phyloP scores from a whole-genome alignment of 2,888 invertebrate genomes.

The Molorchus minor region DNA sequence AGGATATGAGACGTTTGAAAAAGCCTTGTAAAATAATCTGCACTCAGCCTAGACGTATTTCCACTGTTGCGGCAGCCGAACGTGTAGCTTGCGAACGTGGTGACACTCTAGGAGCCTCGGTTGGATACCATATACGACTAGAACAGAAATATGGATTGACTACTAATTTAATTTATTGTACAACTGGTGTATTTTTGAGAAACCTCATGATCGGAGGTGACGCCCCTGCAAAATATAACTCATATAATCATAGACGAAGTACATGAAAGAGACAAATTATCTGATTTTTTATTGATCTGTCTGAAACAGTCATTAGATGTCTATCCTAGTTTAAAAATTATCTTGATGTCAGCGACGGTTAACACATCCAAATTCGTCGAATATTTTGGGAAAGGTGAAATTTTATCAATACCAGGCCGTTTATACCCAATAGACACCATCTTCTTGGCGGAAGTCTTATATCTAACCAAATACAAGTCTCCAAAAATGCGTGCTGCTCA shows the following conservation, averaged over 20 bases:
- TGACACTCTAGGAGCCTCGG: conserved; percentile 63
- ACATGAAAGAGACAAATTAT: conserved; percentile 92
- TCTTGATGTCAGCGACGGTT: conserved; percentile 96
- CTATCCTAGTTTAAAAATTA: conserved; percentile 77
- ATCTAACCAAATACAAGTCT: conserved; percentile 66
- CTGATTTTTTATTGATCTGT: conserved; percentile 91
- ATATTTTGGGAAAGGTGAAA: conserved; percentile 85
- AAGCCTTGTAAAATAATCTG: conserved; percentile 85
- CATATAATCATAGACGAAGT: conserved; percentile 94
- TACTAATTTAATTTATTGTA: conserved; percentile 88
- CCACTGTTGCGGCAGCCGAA: conserved; percentile 85
- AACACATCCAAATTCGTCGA: conserved; percentile 82
- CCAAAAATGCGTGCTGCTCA: conserved; percentile 39
- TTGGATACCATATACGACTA: conserved; percentile 85
- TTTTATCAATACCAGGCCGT: conserved; percentile 80
- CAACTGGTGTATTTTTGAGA: conserved; percentile 88
- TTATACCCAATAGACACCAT: conserved; percentile 77
- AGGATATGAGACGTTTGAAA: conserved; percentile 71
- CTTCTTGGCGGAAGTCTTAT: conserved; percentile 83
- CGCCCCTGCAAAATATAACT: conserved; percentile 76
- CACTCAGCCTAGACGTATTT: conserved; percentile 91
- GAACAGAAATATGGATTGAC: conserved; percentile 84
- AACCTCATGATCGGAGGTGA: too few species aligned
- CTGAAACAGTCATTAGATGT: conserved; percentile 78
- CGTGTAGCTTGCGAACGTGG: conserved; percentile 77